Percentiles rank a stretch among this genome's conserved stretches.
Conservation (phyloP, 2,113 vertebrate species). For the Cynopterus brachyotis region DNA sequence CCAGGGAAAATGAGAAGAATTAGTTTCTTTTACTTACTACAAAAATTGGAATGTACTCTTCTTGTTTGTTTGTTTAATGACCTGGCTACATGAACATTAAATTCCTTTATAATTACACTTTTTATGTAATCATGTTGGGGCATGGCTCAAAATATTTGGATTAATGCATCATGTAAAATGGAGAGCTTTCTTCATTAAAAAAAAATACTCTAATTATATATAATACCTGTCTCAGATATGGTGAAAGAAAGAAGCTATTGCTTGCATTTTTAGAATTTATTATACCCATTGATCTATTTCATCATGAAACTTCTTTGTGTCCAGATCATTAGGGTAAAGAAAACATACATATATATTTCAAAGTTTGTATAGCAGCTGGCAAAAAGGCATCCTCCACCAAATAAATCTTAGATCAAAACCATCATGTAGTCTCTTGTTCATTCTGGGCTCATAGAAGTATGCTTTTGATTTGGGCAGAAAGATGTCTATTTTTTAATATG, state of each 20-base stretch:
- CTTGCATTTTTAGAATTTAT: constrained; percentile 40
- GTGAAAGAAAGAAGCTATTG: background rate
- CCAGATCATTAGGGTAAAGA: constrained; percentile 11
- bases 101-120: constrained; percentile 65
- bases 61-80: background rate
- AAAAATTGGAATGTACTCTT: background rate
- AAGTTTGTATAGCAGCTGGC: background rate
- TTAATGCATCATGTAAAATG: constrained; percentile 13
- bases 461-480: background rate
- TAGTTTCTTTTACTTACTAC: constrained; percentile 41
- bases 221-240: background rate
- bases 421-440: background rate
- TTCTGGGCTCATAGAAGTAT: background rate
- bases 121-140: constrained; percentile 55
- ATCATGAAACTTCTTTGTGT: constrained; percentile 43
- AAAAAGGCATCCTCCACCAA: background rate
- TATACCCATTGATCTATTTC: constrained; percentile 22
- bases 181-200: background rate
- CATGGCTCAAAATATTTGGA: constrained; percentile 74
- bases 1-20: constrained; percentile 6
- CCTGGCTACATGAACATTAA: constrained; percentile 38
- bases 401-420: constrained; percentile 30
- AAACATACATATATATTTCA: constrained; percentile 16
- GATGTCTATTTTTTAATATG: background rate
- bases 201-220: constrained; percentile 55